phyloP scores from a whole-genome alignment of 2,888 invertebrate genomes.

The Aphodius granarius region DNA sequence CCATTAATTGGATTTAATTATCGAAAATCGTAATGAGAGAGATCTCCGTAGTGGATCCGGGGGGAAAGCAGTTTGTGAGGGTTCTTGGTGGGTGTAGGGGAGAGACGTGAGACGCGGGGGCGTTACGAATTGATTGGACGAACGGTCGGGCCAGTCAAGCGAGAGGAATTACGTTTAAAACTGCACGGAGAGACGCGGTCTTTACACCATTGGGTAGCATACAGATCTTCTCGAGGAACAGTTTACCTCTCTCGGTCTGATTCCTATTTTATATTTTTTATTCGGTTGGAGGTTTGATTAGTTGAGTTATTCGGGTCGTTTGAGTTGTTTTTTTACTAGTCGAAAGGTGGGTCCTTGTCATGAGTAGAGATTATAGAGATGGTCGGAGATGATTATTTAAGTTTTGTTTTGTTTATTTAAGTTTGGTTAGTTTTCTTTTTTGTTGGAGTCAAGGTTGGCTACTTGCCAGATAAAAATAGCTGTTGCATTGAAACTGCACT shows the following conservation, averaged over 20 bases:
- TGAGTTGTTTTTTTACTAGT: background rate
- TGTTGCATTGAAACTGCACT: too few species aligned
- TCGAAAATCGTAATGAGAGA: constrained; percentile 22
- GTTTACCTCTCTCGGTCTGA: background rate
- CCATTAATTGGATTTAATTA: constrained; percentile 25
- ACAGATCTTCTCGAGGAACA: constrained; percentile 21
- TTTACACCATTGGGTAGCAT: constrained; percentile 26
- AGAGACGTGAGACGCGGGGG: constrained; percentile 36
- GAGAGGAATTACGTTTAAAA: constrained; percentile 56
- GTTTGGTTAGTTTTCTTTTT: too few species aligned
- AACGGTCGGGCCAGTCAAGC: constrained; percentile 53
- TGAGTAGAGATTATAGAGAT: background rate
- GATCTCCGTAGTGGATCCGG: background rate
- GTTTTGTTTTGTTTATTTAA: too few species aligned
- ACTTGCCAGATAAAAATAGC: too few species aligned
- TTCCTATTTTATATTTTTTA: background rate
- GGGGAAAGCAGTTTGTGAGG: background rate
- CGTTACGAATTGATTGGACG: constrained; percentile 55
- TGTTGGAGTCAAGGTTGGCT: too few species aligned
- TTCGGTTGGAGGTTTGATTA: too few species aligned
- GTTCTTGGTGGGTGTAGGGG: background rate
- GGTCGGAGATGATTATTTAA: too few species aligned
- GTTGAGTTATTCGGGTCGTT: too few species aligned
- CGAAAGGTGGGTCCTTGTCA: background rate
- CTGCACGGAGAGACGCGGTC: constrained; percentile 32